Base-by-base conservation (phyloP, 2,113 vertebrate species). In the Tonatia bakeri region DNA sequence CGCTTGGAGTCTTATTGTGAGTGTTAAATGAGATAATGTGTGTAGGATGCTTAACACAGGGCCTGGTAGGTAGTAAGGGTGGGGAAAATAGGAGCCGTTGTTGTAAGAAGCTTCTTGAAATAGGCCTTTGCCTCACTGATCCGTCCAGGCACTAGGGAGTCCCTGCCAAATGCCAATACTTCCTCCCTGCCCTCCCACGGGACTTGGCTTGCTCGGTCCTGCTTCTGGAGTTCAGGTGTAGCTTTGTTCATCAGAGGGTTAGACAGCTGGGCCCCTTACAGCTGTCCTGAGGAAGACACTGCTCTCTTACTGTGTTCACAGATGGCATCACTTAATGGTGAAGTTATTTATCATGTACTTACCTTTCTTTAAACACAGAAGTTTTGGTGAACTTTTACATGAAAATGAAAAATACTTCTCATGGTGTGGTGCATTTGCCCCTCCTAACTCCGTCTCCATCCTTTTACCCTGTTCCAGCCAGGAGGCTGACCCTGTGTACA, bases 141-240 rank as follows among this genome's bases (percentile, higher is more conserved):
- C 36, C 8, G 10, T 40, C 33, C 16, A 36, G 82, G 40, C 31
- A 40, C 72, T 43, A 5, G 15, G 38, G 26, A 54, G 56, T 50
- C 38, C 36, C 61, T 6, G 20, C 43, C 38, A 56, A n/a, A 54
- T 0, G 7, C 59, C 40, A 54, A 5, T 17, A 40, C 59, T 65
- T 83, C 33, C 28, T 69, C 56, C 19, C 56, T 11, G 5, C 28
- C 47, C 33, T 13, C 22, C 33, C 36, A 1, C 0, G 0, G 52
- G 52, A 26, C 22, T 36, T 8, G 3, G 22, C 54, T 54, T 77
- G 43, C 38, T 77, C 28, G 33, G 11, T 84, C 77, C 56, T 80
- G 56, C 76, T 20, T 43, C 72, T 15, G 65, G 72, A 77, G 84
- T 84, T 81, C 70, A 83, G 11, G n/a, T 83, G 54, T 47, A 56